A percentile compares a stretch with the other conserved stretches of the same genome.
Conservation (phyloP, 2,113 vertebrate genomes). For the Phylloscopus whistleri region DNA sequence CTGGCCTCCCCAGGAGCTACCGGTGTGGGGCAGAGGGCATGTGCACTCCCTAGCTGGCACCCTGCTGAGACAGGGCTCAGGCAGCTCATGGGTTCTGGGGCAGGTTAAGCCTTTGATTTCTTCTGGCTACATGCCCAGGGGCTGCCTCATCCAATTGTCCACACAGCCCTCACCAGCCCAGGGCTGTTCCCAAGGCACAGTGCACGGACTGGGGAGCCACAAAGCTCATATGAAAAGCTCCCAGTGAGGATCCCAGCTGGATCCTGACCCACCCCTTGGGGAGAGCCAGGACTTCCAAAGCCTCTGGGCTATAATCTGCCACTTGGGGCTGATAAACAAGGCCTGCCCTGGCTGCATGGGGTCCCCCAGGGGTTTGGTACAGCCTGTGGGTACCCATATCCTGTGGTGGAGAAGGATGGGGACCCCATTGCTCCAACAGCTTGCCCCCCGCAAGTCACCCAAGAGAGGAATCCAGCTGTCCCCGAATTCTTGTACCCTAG, state of each 20-base stretch:
- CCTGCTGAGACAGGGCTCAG: rapidly evolving
- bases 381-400: not conserved
- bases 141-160: not conserved
- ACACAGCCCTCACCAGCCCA: not conserved
- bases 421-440: not conserved
- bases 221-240: rapidly evolving
- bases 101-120: not conserved
- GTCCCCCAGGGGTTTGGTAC: not conserved
- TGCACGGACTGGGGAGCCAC: rapidly evolving
- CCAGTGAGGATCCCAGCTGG: too few relatives aligned
- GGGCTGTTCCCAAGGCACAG: not conserved
- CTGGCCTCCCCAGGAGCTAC: not conserved
- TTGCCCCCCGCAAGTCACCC: rapidly evolving
- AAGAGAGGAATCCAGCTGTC: not conserved
- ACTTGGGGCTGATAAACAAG: not conserved
- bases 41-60: rapidly evolving
- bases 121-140: not conserved
- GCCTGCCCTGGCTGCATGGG: not conserved
- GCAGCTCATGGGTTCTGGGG: not conserved
- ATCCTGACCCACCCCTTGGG: not conserved
- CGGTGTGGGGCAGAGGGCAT: not conserved
- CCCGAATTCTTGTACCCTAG: not conserved
- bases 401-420: not conserved
- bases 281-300: not conserved
- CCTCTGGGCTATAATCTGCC: not conserved